Conservation (phyloP, 2,888 invertebrate species). For the Parnassius glacialis region DNA sequence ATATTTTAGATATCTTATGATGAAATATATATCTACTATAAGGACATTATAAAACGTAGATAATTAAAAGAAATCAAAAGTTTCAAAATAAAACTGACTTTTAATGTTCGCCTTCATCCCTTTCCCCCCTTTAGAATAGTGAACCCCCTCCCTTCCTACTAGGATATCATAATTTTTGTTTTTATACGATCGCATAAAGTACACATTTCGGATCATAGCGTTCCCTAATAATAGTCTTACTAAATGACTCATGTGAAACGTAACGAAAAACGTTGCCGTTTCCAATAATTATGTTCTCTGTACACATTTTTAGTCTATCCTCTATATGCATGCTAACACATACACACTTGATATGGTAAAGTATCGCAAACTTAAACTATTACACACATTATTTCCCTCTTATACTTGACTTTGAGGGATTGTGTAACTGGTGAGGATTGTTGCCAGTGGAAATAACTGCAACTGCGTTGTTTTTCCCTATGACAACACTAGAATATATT, state of each 20-base stretch:
- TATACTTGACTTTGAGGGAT: background rate
- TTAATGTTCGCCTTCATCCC: conserved; percentile 58
- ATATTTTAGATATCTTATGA: conserved; percentile 82
- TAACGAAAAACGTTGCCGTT: conserved; percentile 18
- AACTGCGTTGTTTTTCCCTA: no score
- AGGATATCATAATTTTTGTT: conserved; percentile 75
- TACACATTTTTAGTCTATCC: background rate
- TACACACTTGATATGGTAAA: conserved; percentile 8
- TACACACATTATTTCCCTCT: background rate
- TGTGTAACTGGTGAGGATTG: no score
- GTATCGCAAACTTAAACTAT: conserved; percentile 16
- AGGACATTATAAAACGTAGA: conserved; percentile 82
- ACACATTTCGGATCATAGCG: conserved; percentile 8
- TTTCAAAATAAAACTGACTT: conserved; percentile 78
- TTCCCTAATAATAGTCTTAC: conserved; percentile 68
- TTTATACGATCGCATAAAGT: conserved; percentile 58
- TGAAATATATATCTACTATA: conserved; percentile 82
- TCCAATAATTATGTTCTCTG: conserved; percentile 25
- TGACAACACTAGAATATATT: no score
- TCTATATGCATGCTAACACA: conserved; percentile 3
- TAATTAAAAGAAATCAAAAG: conserved; percentile 82
- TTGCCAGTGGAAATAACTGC: no score
- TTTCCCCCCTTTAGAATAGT: conserved; percentile 43
- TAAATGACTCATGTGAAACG: conserved; percentile 35
- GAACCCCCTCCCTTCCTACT: conserved; percentile 26